phyloP scores from a whole-genome alignment of 2,888 invertebrate genomes.

The Tholera decimalis region DNA sequence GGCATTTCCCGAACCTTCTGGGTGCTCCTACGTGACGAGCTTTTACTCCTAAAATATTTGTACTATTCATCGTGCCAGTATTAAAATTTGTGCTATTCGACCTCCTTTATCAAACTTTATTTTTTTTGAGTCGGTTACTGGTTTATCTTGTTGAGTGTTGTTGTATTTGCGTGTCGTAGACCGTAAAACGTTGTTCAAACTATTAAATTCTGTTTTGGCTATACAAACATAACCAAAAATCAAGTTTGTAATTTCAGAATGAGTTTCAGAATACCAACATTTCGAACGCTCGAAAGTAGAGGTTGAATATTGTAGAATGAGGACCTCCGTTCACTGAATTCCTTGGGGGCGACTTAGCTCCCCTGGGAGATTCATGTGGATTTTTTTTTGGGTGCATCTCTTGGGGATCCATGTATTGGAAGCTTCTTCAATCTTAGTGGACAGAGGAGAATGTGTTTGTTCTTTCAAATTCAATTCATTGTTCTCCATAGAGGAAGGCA shows the following conservation, averaged over 20 bases:
- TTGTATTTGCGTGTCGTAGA: slow-evolving; percentile 3
- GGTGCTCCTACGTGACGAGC: slow-evolving; percentile 84
- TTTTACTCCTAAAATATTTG: slow-evolving; percentile 85
- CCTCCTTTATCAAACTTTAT: slow-evolving; percentile 69
- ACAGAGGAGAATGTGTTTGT: too few species aligned
- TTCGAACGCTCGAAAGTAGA: neutral
- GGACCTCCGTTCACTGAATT: too few species aligned
- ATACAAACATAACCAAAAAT: neutral
- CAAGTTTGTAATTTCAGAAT: too few species aligned
- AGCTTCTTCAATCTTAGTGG: too few species aligned
- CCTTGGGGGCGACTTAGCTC: too few species aligned
- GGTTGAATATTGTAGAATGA: too few species aligned
- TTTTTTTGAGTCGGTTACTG: slow-evolving; percentile 53
- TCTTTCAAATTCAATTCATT: too few species aligned
- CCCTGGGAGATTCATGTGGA: too few species aligned
- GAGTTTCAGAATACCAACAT: neutral
- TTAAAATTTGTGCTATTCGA: slow-evolving; percentile 83
- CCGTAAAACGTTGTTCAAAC: neutral
- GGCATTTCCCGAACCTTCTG: slow-evolving; percentile 84
- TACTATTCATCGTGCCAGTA: slow-evolving; percentile 86
- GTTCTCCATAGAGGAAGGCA: neutral
- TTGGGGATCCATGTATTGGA: too few species aligned
- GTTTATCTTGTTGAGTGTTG: neutral
- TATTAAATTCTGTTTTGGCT: neutral
- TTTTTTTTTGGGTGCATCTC: too few species aligned